Base-by-base conservation (phyloP, 2,888 invertebrate genomes). In the Pemphredon lugubris region DNA sequence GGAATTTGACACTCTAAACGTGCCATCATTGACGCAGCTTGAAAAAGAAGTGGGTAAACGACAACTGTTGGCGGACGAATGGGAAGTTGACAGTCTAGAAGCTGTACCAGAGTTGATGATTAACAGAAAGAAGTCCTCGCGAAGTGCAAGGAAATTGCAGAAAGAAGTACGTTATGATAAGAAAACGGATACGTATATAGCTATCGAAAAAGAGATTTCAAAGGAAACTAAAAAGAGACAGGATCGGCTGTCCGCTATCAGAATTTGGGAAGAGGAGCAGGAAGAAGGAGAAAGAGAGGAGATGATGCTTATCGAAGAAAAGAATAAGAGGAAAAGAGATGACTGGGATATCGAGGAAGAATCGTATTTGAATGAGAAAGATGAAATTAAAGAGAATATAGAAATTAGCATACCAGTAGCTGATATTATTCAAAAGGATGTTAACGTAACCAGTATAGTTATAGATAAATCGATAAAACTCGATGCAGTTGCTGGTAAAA, bases 211-310 rank as follows among this genome's bases (percentile, higher is more conserved):
- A 16, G 84, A 85, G 9, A 74, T 44, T 13, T 44, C 68, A 0
- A 83, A 82, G 14, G 86, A 86, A 11, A 77, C 57, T 11, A 83
- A 80, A 16, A 86, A 82, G 39, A 84, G 82, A 42, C 83, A 79
- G 18, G 73, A 83, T 9, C 77, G 85, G 13, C 37, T 85, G 3
- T 86, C 83, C 9, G 82, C 88, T 0, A 83, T 87, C 44, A 83
- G 88, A 64, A 89, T 90, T 20, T 89, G 89, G 89, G 89, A 90
- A 45, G 89, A 90, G n/a, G 85, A 86, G 13, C 82, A 87, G 40
- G 89, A 89, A 21, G 88, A 90, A 59, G 89, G 84, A 0, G 88
- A 88, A 26, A 83, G 83, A 2, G 88, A 90, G 47, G 86, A 84
- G 42, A 73, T 86, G 60, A 60, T 86, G 79, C 68, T 86, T 11